Evolutionary conservation across 2,113 vertebrate species (phyloP).

Genomic region (Petroica traversi): DNA sequence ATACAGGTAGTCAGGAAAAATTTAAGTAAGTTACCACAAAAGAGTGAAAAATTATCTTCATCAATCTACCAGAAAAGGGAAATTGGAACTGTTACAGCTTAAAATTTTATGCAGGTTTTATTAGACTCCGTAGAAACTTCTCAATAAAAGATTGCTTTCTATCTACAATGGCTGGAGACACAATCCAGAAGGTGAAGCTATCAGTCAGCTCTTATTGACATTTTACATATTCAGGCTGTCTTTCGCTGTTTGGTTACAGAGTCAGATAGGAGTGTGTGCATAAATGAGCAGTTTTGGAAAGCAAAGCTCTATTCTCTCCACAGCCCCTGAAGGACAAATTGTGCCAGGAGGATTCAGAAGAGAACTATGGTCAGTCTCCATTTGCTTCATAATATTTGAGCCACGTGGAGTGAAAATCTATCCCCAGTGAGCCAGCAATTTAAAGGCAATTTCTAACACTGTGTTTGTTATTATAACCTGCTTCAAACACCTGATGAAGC

Average conservation of each 20-base stretch:
- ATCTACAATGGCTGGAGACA: not conserved
- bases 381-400: not conserved
- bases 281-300: not conserved
- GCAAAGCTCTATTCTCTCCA: not conserved
- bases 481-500: not conserved
- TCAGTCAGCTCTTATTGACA: not conserved
- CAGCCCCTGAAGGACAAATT: not conserved
- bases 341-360: not conserved
- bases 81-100: constrained; percentile 11
- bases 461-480: not conserved
- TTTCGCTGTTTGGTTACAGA: not conserved
- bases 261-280: not conserved
- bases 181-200: not conserved
- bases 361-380: not conserved
- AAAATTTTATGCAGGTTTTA: constrained; percentile 57
- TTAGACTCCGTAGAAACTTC: not conserved
- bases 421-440: not conserved
- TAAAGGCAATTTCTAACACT: not conserved
- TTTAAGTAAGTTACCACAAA: not conserved
- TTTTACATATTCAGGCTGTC: not conserved
- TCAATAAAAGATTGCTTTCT: constrained; percentile 27
- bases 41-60: not conserved
- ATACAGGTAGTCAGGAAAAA: not conserved
- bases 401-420: not conserved
- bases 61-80: not conserved